Percentiles rank a stretch among this genome's conserved stretches.
Evolutionary conservation across 2,113 vertebrate genomes (phyloP).

Genomic region (Paedocypris sp.): DNA sequence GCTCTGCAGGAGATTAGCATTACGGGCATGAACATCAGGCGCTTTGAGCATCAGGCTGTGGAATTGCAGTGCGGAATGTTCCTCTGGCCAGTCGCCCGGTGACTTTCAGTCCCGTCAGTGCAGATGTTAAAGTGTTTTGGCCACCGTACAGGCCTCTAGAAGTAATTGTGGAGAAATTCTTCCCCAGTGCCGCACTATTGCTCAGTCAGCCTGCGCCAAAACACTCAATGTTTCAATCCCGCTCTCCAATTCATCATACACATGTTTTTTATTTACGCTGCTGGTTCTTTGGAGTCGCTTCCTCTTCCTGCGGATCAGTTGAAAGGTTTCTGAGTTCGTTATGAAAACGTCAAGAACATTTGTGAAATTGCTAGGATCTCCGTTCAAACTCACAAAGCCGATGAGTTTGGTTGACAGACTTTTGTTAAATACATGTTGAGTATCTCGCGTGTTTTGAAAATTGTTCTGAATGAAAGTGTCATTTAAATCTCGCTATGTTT

Average conservation of each 20-base stretch:
- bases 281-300: no score
- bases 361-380: no score
- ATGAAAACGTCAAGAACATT: no score
- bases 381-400: no score
- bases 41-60: conserved; percentile 11
- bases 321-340: no score
- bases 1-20: background rate
- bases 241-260: no score
- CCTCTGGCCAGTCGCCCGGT: conserved; percentile 23
- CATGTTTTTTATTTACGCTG: background rate
- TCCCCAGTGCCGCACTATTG: conserved; percentile 11
- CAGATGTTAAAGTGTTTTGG: conserved; percentile 39
- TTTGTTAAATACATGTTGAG: no score
- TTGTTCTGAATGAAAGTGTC: no score
- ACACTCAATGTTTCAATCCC: background rate
- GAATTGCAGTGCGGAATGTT: conserved; percentile 24
- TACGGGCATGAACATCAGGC: conserved; percentile 26
- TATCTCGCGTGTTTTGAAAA: no score
- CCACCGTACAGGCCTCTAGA: conserved; percentile 9
- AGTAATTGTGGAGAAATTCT: conserved; percentile 34
- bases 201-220: background rate
- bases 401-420: no score
- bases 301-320: no score
- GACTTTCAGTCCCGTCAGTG: conserved; percentile 34
- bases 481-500: no score